Percentiles rank a stretch among this genome's conserved stretches.
phyloP scores from a whole-genome alignment of 2,113 vertebrate genomes.

The Oriolus oriolus region DNA sequence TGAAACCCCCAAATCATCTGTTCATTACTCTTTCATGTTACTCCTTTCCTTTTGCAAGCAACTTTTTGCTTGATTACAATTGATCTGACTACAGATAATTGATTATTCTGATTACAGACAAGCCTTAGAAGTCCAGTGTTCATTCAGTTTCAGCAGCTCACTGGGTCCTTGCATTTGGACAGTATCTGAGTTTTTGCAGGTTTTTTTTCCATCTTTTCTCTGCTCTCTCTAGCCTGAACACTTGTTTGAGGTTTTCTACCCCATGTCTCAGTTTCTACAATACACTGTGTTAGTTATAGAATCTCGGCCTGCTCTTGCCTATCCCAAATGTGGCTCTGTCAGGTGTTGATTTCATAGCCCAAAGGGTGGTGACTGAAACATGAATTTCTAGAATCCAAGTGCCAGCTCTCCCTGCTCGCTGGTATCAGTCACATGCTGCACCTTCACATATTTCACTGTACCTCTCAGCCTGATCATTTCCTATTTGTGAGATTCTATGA shows the following conservation, averaged over 20 bases:
- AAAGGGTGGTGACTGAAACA: not conserved
- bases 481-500: not conserved
- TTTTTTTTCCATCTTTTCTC: not conserved
- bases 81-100: not conserved
- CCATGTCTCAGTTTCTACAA: not conserved
- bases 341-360: not conserved
- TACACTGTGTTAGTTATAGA: fast-evolving
- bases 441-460: not conserved
- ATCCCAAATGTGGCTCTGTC: not conserved
- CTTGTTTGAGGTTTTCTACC: not conserved
- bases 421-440: not conserved
- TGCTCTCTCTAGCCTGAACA: not conserved
- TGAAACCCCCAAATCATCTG: not conserved
- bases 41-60: not conserved
- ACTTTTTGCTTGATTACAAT: not conserved
- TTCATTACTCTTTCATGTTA: not conserved
- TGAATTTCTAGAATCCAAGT: not conserved
- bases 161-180: not conserved
- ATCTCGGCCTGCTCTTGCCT: not conserved
- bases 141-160: not conserved
- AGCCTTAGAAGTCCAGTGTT: not conserved
- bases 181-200: not conserved
- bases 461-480: not conserved
- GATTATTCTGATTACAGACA: not conserved
- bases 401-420: not conserved